Evolutionary conservation across 2,888 invertebrate genomes (phyloP).

Genomic region (Polylopha cassiicola): DNA sequence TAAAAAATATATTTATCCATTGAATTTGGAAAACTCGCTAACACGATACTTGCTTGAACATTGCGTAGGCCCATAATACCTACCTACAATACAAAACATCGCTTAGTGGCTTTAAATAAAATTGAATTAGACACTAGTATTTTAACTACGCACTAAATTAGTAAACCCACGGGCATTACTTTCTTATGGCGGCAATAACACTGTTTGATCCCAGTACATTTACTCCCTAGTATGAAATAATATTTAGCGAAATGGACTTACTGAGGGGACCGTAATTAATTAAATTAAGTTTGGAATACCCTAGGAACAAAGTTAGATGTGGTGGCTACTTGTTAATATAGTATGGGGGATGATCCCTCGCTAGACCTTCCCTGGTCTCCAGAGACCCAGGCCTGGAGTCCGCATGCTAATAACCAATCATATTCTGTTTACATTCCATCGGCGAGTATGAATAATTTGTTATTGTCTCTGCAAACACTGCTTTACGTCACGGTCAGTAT

Average conservation of each 20-base stretch:
- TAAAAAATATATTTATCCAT: no score
- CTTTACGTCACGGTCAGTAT: constrained; percentile 61
- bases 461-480: constrained; percentile 71
- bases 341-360: constrained; percentile 63
- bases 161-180: constrained; percentile 9
- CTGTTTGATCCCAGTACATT: constrained; percentile 58
- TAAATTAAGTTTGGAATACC: constrained; percentile 73
- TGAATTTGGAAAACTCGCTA: no score
- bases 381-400: constrained; percentile 38
- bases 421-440: constrained; percentile 78
- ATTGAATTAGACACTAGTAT: no score
- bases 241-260: constrained; percentile 67
- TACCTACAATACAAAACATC: no score
- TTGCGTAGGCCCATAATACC: no score
- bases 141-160: constrained; percentile 8
- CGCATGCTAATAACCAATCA: constrained; percentile 75
- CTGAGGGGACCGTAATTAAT: constrained; percentile 67
- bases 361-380: constrained; percentile 43
- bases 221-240: constrained; percentile 52
- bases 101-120: no score
- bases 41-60: no score
- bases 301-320: constrained; percentile 64
- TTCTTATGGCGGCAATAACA: constrained; percentile 16
- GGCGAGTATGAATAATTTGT: constrained; percentile 75
- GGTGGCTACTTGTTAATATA: constrained; percentile 69